Percentiles rank a stretch among this genome's conserved stretches.
These are phyloP conservation scores for Struthidea cinerea DNA, from an alignment of 2,113 vertebrate genomes.

Conservation along the genomic window DNA sequence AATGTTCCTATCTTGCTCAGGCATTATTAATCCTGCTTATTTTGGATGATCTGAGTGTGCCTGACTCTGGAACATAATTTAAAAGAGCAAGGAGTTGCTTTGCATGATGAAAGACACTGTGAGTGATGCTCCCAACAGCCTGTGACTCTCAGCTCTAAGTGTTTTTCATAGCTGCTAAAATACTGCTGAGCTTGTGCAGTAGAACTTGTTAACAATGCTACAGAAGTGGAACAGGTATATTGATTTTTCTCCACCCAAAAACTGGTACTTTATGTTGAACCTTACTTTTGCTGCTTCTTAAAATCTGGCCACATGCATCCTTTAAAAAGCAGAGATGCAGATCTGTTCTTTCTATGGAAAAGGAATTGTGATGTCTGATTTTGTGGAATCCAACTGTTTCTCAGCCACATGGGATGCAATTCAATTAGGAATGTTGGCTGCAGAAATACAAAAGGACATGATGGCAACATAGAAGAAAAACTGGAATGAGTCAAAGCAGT, in stretches of 20 bases:
- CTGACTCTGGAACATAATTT: background rate
- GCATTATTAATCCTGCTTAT: background rate
- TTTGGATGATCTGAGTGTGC: background rate
- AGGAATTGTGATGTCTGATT: background rate
- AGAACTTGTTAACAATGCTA: background rate
- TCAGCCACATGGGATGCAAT: background rate
- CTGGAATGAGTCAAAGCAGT: background rate
- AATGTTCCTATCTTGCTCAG: background rate
- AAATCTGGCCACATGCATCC: background rate
- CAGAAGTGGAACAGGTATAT: background rate
- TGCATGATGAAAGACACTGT: background rate
- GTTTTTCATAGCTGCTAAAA: background rate
- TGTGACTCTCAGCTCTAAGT: background rate
- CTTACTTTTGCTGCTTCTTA: background rate
- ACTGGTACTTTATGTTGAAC: background rate
- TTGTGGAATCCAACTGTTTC: background rate
- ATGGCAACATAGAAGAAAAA: background rate
- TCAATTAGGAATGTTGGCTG: background rate
- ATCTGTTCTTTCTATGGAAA: background rate
- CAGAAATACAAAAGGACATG: background rate
- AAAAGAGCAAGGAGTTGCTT: background rate
- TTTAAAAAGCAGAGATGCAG: background rate
- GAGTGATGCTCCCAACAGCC: background rate
- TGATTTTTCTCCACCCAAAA: background rate
- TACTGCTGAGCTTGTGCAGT: background rate